A percentile compares a stretch with the other conserved stretches of the same genome.
phyloP scores from a whole-genome alignment of 2,888 invertebrate species.

The Papilio gigon region DNA sequence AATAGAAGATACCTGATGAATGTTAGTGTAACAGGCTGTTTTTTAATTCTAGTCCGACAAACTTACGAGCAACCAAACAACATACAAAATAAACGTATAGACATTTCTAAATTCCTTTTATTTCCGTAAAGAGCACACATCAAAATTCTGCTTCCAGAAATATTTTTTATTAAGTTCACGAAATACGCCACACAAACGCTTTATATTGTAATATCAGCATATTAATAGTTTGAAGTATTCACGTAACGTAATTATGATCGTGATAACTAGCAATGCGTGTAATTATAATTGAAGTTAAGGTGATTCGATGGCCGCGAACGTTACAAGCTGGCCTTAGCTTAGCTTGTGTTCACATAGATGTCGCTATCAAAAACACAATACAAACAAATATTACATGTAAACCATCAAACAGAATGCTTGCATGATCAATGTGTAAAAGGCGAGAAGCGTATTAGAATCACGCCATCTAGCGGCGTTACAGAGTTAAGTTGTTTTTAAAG shows the following conservation, averaged over 20 bases:
- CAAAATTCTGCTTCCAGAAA: neutral
- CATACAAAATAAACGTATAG: no score
- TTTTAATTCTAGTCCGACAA: no score
- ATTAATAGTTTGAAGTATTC: slow-evolving; percentile 13
- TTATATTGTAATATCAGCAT: neutral
- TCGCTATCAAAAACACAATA: neutral
- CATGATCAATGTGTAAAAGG: no score
- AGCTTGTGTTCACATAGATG: neutral
- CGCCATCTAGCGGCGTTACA: no score
- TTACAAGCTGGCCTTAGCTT: slow-evolving; percentile 18
- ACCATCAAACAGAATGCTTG: no score
- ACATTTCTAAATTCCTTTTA: no score
- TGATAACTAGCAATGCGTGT: slow-evolving; percentile 19
- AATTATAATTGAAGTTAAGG: slow-evolving; percentile 28
- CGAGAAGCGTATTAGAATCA: no score
- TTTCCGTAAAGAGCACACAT: neutral
- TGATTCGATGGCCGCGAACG: slow-evolving; percentile 23
- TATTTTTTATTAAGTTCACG: neutral
- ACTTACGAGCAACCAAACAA: no score
- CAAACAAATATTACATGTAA: no score
- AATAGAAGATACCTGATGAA: no score
- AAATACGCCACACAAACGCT: neutral
- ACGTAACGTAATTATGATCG: slow-evolving; percentile 18
- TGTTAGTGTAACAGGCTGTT: no score
- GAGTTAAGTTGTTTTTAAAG: no score